Base-by-base conservation (phyloP, 2,113 vertebrate species). In the Henicopernis longicauda region DNA sequence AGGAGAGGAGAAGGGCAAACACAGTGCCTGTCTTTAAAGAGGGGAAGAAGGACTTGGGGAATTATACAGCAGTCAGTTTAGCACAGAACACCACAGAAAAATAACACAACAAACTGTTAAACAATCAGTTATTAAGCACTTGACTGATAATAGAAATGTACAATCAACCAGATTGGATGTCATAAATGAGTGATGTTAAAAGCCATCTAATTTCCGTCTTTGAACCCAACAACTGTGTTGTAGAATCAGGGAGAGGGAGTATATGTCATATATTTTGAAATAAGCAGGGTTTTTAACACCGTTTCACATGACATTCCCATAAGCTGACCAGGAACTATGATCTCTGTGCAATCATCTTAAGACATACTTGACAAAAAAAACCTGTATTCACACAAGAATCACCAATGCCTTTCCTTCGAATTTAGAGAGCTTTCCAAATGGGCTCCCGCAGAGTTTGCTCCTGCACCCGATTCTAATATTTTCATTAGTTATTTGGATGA, bases 401-500 rank as follows among this genome's bases (percentile, higher is more conserved):
- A 42, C 9, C 58, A 72, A 80, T 77, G 86, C 74, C 19, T 67
- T 91, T 65, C 81, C 67, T 73, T 69, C 3, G 2, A 55, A 93
- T 82, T 82, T 76, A 62, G 82, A 91, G 50, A 74, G 45, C 58
- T 94, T 95, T 95, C 78, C 78, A 91, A 77, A 82, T 21, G 34
- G 58, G 27, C 2, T 94, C 90, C 87, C 16, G 2, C 59, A 66
- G 67, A 90, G 38, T 58, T 93, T 8, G 1, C 49, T 86, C n/a
- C 78, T 93, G 66, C 82, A 76, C 36, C 22, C 2, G 6, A 59
- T 74, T 79, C 81, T 72, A 85, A 61, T 85, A 72, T 95, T 94
- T 96, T 93, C 52, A 65, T 87, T 91, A 79, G 86, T 61, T 87
- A 34, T 91, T 91, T 85, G 81, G 66, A 90, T 87, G 82, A 93